Base-by-base conservation (phyloP, 2,888 invertebrate genomes). In the Andrena praecox region DNA sequence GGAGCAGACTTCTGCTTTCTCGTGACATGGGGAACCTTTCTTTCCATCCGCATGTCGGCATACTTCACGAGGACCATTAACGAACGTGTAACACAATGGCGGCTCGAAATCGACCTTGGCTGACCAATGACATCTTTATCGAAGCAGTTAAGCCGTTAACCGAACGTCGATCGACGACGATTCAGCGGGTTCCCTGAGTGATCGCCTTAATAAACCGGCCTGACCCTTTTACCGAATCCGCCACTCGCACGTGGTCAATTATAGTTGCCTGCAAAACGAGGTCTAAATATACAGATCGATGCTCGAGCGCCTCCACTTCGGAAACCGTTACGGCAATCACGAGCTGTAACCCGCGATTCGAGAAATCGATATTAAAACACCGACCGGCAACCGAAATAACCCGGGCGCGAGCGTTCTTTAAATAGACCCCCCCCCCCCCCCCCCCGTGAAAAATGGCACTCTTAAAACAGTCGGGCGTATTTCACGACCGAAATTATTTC, bases 41-140 rank as follows among this genome's bases (percentile, higher is more conserved):
- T 29, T 52, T 50, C 10, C 16, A 16, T 24, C 1, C 24, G n/a
- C 10, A 1, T 27, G n/a, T n/a, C 2, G 24, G 16, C 16, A 2
- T 4, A 24, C 6, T 6, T 59, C 27, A 4, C 24, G 33, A 20
- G 33, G n/a, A 60, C 67, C 29, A 56, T 35, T n/a, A 20, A 52
- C 29, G 29, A 35, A 59, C 63, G 63, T 82, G 24, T 62, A 80
- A 31, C 52, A 64, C n/a, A 8, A 27, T 12, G 63, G 24, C 66
- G 20, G 31, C 64, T 68, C 50, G 54, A 82, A 73, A 78, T 24
- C n/a, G 71, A 66, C 76, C 72, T 80, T 83, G 86, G 33, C 66
- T 31, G 69, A 80, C 80, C 80, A 83, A 85, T 80, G 78, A 82
- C 69, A 75, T 85, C 77, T 75, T 83, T 83, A 87, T 87, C 86